These are phyloP conservation scores for Antitype chi DNA, from an alignment of 2,888 invertebrate genomes.

Conservation along the genomic window DNA sequence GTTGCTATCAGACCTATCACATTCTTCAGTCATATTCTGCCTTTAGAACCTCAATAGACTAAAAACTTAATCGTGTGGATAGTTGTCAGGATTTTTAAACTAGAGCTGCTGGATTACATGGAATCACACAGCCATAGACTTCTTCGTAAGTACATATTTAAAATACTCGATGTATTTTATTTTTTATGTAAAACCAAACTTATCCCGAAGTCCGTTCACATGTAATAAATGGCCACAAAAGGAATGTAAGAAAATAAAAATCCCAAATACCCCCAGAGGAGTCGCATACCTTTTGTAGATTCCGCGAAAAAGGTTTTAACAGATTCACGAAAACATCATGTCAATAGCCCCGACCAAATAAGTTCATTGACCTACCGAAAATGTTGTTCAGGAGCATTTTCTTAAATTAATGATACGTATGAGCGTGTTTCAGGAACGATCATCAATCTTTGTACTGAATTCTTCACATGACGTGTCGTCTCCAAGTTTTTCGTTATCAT, in stretches of 20 bases:
- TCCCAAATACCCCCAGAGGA: neutral
- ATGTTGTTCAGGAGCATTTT: neutral
- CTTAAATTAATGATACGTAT: slow-evolving; percentile 24
- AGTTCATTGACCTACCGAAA: slow-evolving; percentile 13
- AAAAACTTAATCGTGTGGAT: neutral
- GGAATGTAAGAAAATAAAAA: neutral
- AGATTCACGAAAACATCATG: slow-evolving; percentile 4
- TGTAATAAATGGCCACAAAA: slow-evolving; percentile 19
- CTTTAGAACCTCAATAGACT: too few species aligned
- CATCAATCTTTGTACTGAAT: slow-evolving; percentile 32
- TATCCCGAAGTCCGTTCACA: neutral
- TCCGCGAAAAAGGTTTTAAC: neutral
- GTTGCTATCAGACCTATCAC: neutral
- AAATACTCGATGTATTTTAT: neutral
- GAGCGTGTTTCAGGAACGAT: neutral
- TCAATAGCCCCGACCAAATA: slow-evolving; percentile 1
- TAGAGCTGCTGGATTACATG: neutral
- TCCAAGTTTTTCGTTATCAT: neutral
- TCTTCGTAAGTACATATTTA: too few species aligned
- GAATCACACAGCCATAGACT: neutral
- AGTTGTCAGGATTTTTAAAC: neutral
- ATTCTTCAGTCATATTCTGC: neutral
- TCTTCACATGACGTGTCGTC: slow-evolving; percentile 2
- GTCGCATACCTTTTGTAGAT: slow-evolving; percentile 3
- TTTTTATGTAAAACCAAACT: neutral